Evolutionary conservation across 2,113 vertebrate species (phyloP).

Genomic region (Aegotheles bennettii): DNA sequence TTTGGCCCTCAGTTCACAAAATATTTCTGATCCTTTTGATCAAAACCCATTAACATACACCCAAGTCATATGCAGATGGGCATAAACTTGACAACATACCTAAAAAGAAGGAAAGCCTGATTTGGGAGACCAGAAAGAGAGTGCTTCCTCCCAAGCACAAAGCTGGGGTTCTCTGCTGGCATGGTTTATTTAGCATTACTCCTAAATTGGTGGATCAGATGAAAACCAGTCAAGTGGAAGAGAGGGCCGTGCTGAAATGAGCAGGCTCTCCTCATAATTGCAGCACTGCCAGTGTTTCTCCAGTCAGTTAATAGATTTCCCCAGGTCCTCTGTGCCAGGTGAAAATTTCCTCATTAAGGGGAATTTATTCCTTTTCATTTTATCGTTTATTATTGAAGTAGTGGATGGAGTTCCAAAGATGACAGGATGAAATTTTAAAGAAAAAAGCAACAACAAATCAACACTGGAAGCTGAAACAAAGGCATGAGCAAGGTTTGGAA

Average conservation of each 20-base stretch:
- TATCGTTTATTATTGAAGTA: slow-evolving; percentile 67
- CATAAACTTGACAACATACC: background rate
- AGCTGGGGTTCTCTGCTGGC: slow-evolving; percentile 21
- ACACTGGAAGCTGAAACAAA: background rate
- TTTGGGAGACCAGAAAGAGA: background rate
- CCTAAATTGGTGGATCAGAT: slow-evolving; percentile 45
- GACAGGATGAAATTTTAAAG: slow-evolving; percentile 64
- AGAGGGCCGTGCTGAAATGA: background rate
- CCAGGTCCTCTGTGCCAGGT: slow-evolving; percentile 61
- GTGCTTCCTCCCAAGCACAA: background rate
- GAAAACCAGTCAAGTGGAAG: slow-evolving; percentile 62
- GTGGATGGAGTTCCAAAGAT: slow-evolving; percentile 53
- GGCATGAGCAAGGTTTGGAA: background rate
- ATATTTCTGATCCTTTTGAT: background rate
- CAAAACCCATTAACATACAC: background rate
- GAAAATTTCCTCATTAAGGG: slow-evolving; percentile 75
- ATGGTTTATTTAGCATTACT: slow-evolving; percentile 38
- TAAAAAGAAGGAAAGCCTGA: background rate
- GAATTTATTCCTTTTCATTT: slow-evolving; percentile 73
- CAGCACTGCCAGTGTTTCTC: slow-evolving; percentile 6
- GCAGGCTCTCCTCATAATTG: slow-evolving; percentile 41
- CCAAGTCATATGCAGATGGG: background rate
- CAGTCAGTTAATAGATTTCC: slow-evolving; percentile 65
- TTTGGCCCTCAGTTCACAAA: background rate
- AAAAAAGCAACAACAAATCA: slow-evolving; percentile 41